Base-by-base conservation (phyloP, 2,888 invertebrate species). In the Nymphalis polychloros region DNA sequence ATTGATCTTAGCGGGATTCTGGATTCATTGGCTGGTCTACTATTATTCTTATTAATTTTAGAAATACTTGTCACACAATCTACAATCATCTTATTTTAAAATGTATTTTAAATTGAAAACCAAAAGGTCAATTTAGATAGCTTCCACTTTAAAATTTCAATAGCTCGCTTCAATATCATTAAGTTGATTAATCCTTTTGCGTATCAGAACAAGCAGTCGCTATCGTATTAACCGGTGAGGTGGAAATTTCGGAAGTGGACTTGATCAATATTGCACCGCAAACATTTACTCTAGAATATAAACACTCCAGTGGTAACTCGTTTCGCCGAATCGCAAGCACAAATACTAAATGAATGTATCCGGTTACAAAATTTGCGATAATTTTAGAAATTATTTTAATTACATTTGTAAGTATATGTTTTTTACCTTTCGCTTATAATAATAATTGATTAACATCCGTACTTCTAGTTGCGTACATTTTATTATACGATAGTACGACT, bases 201-300 rank as follows among this genome's bases (percentile, higher is more conserved):
- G 47, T 59, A 64, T 31, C 52, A 59, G 50, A 19, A 53, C 53
- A 63, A 63, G 47, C 55, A 47, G 35, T 53, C 46, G 57, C 27
- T 66, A 66, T 59, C 48, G 31, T 59, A 59, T 60, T 59, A 48
- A 48, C 64, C 47, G 27, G 52, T 48, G 64, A 64, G 35, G 57
- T 70, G 64, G 68, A 70, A 68, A 57, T 59, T 63, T 59, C 16
- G 52, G 31, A 8, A 31, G 52, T 52, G 59, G 48, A 55, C 61
- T 55, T 50, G 61, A 63, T 67, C 64, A 57, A 70, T 64, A 59
- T 62, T 59, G 59, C 62, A 64, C 17, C 61, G 59, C 52, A 70
- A 70, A 70, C 57, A 70, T 68, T 70, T 70, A 62, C 52, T 27
- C 19, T 47, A 19, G 31, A 50, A 62, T 62, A 64, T 47, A 53